Evolutionary conservation across 2,113 vertebrate species (phyloP).

Genomic region (Plecotus auritus): DNA sequence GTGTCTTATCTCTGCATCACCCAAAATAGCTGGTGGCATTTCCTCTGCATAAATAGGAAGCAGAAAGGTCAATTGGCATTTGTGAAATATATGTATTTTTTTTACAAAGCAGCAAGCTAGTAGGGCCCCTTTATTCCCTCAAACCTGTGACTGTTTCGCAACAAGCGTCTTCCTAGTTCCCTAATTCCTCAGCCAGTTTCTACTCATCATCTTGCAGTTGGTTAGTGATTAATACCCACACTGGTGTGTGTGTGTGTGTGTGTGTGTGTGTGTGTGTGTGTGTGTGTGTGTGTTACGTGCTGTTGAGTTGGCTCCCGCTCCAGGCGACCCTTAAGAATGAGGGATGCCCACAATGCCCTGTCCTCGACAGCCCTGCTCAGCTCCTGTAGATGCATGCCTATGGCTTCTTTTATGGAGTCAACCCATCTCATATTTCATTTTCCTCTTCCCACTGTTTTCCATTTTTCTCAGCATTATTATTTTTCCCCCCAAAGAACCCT

Average conservation of each 20-base stretch:
- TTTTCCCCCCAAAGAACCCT: not conserved
- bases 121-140: not conserved
- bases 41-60: constrained; percentile 59
- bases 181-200: not conserved
- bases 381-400: not conserved
- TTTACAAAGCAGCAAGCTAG: not conserved
- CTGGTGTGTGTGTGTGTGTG: not conserved
- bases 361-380: not conserved
- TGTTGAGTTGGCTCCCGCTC: too few species aligned
- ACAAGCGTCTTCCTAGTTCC: not conserved
- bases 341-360: not conserved
- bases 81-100: constrained; percentile 34
- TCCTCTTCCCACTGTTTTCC: not conserved
- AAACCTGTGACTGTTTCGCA: not conserved
- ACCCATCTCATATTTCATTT: not conserved
- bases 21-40: constrained; percentile 55
- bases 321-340: not conserved
- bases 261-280: not conserved
- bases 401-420: too few species aligned
- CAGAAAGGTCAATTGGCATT: constrained; percentile 33
- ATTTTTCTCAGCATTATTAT: not conserved
- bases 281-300: not conserved
- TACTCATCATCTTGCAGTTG: not conserved
- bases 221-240: not conserved
- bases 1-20: constrained; percentile 47